Percentiles rank a stretch among this genome's conserved stretches.
Evolutionary conservation across 2,797 vertebrate genomes (phyloP).

Genomic region (Leptatherina wallacei): DNA sequence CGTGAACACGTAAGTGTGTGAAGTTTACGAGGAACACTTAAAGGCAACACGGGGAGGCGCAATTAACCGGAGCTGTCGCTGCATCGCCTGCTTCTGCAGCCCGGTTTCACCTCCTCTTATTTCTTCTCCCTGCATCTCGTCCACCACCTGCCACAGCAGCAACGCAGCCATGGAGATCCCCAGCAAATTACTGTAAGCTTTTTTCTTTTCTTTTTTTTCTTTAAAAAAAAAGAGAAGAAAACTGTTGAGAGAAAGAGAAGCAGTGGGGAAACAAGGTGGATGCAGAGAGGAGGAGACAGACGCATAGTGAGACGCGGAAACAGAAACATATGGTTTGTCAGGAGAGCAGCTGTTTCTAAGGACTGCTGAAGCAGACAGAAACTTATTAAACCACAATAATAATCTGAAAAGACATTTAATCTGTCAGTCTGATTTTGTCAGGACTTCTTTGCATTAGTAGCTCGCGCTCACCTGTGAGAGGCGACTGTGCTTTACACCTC

Average conservation of each 20-base stretch:
- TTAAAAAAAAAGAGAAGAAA: neutral
- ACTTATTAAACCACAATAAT: conserved; percentile 47
- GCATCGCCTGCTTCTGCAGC: conserved; percentile 42
- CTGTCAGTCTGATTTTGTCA: neutral
- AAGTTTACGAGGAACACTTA: conserved; percentile 47
- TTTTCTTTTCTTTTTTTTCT: neutral
- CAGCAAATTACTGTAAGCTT: conserved; percentile 20
- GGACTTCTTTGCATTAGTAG: neutral
- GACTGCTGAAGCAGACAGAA: conserved; percentile 43
- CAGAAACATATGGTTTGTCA: conserved; percentile 69
- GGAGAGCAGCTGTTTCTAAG: conserved; percentile 44
- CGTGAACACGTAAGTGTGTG: neutral
- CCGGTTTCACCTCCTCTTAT: conserved; percentile 29
- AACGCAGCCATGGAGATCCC: conserved; percentile 68
- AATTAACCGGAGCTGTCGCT: conserved; percentile 47
- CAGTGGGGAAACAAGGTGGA: neutral
- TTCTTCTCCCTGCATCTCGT: conserved; percentile 62
- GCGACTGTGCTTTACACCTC: conserved; percentile 25
- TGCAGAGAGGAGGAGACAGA: conserved; percentile 3
- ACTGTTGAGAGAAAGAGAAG: neutral
- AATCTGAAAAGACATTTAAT: neutral
- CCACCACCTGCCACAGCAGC: conserved; percentile 66
- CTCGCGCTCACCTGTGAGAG: conserved; percentile 33
- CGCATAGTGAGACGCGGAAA: conserved; percentile 39
- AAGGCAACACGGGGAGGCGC: conserved; percentile 76